These are phyloP conservation scores for Rhyacophila brunnea DNA, from an alignment of 1,140 invertebrate species.

Conservation along the genomic window DNA sequence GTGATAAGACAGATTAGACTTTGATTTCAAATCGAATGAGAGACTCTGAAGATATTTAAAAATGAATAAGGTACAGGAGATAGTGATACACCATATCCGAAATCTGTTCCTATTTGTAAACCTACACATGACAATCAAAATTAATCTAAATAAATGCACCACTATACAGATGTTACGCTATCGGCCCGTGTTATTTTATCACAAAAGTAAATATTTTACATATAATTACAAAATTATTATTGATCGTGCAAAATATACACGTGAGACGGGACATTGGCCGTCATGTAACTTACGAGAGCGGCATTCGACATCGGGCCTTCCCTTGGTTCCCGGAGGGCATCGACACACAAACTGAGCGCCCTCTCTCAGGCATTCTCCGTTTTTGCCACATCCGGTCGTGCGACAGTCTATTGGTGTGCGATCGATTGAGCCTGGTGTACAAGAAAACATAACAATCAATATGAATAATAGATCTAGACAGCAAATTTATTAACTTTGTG, in stretches of 20 bases:
- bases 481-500: background rate
- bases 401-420: constrained; percentile 72
- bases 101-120: constrained; percentile 22
- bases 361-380: constrained; percentile 77
- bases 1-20: constrained; percentile 36
- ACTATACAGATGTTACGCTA: constrained; percentile 37
- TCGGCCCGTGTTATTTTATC: constrained; percentile 44
- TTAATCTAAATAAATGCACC: constrained; percentile 34
- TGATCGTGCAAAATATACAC: constrained; percentile 52
- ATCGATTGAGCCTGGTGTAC: constrained; percentile 60
- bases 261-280: constrained; percentile 35
- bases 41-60: constrained; percentile 17
- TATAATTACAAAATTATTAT: constrained; percentile 49
- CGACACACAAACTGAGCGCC: constrained; percentile 78
- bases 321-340: constrained; percentile 72
- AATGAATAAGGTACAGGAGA: constrained; percentile 24
- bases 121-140: constrained; percentile 28
- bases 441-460: constrained; percentile 7
- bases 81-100: constrained; percentile 30
- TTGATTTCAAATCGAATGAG: constrained; percentile 27
- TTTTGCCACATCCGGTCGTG: constrained; percentile 76
- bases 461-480: background rate
- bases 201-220: constrained; percentile 53
- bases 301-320: constrained; percentile 72
- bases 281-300: constrained; percentile 69